Percentiles rank a stretch among this genome's conserved stretches.
Conservation (phyloP, 30 jellyfish, hydroid and myxozoan species). For the Mastigias papua region DNA sequence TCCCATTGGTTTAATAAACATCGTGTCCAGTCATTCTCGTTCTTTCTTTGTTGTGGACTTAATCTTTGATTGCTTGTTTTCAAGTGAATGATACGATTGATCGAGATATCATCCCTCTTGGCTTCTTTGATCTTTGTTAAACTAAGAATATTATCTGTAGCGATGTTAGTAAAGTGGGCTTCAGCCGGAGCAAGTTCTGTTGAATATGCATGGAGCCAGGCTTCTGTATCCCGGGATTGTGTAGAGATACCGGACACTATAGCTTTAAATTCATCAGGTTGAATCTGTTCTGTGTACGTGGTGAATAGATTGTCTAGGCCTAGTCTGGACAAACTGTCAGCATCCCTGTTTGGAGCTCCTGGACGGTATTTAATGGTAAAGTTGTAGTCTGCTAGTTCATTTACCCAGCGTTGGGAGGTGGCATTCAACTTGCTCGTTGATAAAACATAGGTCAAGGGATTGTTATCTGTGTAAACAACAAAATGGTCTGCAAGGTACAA, state of each 20-base stretch:
- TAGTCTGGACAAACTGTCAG: conserved; percentile 53
- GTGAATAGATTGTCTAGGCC: conserved; percentile 4
- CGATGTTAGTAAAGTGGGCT: not conserved
- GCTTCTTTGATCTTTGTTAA: not conserved
- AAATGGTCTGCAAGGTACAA: conserved; percentile 22
- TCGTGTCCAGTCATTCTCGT: conserved; percentile 17
- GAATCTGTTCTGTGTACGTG: conserved; percentile 26
- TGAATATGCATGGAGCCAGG: no score
- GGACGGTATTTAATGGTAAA: conserved; percentile 65
- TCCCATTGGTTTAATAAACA: conserved; percentile 22
- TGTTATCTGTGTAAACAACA: conserved; percentile 56
- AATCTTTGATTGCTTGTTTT: not conserved
- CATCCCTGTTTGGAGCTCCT: conserved; percentile 56
- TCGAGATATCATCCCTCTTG: not conserved
- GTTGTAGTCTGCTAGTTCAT: conserved; percentile 58
- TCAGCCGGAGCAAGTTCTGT: not conserved
- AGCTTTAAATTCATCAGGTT: not conserved
- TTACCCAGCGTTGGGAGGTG: conserved; percentile 58
- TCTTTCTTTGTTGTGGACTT: conserved; percentile 2
- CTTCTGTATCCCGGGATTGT: not conserved
- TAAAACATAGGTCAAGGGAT: conserved; percentile 45
- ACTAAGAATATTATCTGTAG: not conserved
- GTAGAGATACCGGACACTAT: not conserved
- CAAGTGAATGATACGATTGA: not conserved
- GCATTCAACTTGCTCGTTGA: conserved; percentile 57